Percentiles rank a stretch among this genome's conserved stretches.
Conservation (phyloP, 2,888 invertebrate species). For the Celastrina argiolus region DNA sequence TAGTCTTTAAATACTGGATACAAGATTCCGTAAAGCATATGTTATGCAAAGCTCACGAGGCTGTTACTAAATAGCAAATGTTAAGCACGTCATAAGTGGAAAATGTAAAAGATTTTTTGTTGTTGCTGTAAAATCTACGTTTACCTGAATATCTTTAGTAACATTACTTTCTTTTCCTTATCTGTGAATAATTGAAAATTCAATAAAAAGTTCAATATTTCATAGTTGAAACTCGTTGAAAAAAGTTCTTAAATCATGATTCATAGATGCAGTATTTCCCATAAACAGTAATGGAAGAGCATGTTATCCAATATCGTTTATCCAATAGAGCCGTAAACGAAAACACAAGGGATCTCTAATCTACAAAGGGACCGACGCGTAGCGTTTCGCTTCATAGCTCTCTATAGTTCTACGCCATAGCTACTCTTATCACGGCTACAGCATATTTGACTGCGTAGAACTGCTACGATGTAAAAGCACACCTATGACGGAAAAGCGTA, state of each 20-base stretch:
- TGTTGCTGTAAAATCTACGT: too few relatives aligned
- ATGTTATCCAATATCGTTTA: slow-evolving; percentile 7
- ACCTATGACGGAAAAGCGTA: too few relatives aligned
- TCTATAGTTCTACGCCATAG: background rate
- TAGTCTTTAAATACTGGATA: background rate
- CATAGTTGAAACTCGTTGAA: too few relatives aligned
- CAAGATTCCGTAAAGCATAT: background rate
- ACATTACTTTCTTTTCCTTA: too few relatives aligned
- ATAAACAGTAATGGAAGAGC: background rate
- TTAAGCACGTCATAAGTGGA: background rate
- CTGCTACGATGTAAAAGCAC: too few relatives aligned
- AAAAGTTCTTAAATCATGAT: background rate
- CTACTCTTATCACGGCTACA: too few relatives aligned
- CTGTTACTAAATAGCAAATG: background rate
- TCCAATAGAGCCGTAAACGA: background rate
- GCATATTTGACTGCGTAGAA: too few relatives aligned
- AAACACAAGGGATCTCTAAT: slow-evolving; percentile 5
- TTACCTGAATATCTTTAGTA: too few relatives aligned
- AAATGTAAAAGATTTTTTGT: too few relatives aligned
- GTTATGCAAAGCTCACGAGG: background rate
- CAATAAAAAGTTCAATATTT: too few relatives aligned
- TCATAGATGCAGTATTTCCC: background rate
- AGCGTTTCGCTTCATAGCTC: background rate
- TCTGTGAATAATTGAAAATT: too few relatives aligned
- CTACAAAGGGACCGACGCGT: background rate